Evolutionary conservation across 2,797 vertebrate genomes (phyloP).

Genomic region (Sebastes ruberrimus): DNA sequence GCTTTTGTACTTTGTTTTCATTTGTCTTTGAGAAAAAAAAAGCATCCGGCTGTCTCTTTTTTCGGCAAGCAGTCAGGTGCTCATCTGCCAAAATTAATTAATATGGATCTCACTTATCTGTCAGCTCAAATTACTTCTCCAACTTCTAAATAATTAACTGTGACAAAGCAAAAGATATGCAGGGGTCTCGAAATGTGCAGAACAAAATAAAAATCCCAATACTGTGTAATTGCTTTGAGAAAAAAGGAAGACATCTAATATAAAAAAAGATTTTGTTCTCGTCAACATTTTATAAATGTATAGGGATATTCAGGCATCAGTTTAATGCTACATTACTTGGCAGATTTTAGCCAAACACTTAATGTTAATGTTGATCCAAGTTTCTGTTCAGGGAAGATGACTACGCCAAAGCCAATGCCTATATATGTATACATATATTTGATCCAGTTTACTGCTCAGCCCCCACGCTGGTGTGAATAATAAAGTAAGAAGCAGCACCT

Average conservation of each 20-base stretch:
- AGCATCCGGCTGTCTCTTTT: conserved; percentile 2
- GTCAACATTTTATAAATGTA: neutral
- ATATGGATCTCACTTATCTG: conserved; percentile 23
- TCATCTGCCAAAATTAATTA: conserved; percentile 44
- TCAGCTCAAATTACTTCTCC: conserved; percentile 36
- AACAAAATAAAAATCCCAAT: neutral
- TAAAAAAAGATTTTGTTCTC: neutral
- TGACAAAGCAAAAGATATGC: conserved; percentile 27
- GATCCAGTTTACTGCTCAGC: conserved; percentile 9
- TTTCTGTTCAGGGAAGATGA: neutral
- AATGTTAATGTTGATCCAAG: neutral
- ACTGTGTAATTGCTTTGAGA: neutral
- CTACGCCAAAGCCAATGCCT: neutral
- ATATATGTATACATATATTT: neutral
- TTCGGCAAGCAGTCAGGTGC: conserved; percentile 18
- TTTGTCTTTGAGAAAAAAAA: conserved; percentile 2
- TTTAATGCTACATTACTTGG: neutral
- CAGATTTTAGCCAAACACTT: neutral
- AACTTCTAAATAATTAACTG: conserved; percentile 33
- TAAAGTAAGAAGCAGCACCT: conserved; percentile 25
- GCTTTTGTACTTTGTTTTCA: conserved; percentile 4
- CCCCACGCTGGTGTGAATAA: conserved; percentile 30
- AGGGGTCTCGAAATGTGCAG: neutral
- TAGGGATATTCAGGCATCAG: neutral
- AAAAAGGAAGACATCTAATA: neutral